A percentile compares a stretch with the other conserved stretches of the same genome.
Evolutionary conservation across 2,113 vertebrate species (phyloP).

Genomic region (Uropsilus gracilis): DNA sequence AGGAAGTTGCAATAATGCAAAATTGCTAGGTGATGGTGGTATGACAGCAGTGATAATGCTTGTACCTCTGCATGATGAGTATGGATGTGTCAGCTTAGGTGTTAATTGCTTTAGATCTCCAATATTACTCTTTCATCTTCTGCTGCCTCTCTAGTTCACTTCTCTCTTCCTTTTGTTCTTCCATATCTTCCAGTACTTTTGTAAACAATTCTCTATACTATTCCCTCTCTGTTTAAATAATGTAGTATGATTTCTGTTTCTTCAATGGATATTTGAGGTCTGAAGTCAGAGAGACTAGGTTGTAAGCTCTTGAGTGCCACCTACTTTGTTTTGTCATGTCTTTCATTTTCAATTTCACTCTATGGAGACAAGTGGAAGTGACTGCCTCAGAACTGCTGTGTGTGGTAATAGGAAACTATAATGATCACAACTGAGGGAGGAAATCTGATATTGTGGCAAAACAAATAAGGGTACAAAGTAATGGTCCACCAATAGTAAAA

Average conservation of each 20-base stretch:
- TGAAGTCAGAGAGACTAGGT: not conserved
- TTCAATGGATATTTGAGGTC: not conserved
- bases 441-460: no score
- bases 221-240: not conserved
- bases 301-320: not conserved
- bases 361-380: not conserved
- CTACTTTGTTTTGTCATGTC: not conserved
- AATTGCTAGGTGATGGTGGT: not conserved
- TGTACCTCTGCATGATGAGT: not conserved
- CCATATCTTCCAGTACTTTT: not conserved
- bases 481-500: no score
- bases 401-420: no score
- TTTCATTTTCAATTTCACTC: not conserved
- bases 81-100: not conserved
- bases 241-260: not conserved
- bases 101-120: not conserved
- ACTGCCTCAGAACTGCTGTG: not conserved
- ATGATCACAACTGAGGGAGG: no score
- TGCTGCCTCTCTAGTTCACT: not conserved
- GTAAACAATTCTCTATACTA: not conserved
- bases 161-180: not conserved
- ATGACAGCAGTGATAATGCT: rapidly evolving
- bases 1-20: not conserved
- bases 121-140: not conserved
- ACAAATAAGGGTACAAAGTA: no score